A percentile compares a stretch with the other conserved stretches of the same genome.
phyloP scores from a whole-genome alignment of 2,113 vertebrate species.

The Callipepla squamata region DNA sequence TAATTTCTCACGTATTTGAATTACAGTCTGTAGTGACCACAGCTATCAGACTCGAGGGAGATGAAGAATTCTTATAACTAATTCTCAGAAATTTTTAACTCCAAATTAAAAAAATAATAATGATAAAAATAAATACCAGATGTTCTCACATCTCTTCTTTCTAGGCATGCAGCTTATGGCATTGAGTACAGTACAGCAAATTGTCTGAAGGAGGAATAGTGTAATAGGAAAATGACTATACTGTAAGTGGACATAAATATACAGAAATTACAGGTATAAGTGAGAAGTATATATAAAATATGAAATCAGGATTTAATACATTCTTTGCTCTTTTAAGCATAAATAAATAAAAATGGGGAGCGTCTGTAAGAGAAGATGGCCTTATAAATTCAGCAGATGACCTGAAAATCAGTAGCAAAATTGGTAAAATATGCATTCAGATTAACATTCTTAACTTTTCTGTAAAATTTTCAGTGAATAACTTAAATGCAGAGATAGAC shows the following conservation, averaged over 20 bases:
- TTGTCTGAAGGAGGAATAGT: background rate
- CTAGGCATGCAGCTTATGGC: background rate
- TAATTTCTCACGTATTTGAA: background rate
- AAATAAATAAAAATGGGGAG: background rate
- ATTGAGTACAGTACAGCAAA: background rate
- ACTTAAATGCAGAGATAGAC: background rate
- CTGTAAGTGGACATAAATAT: background rate
- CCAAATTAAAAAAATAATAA: background rate
- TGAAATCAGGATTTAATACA: background rate
- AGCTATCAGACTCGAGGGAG: background rate
- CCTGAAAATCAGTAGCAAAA: slow-evolving; percentile 38
- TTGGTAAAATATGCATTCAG: background rate
- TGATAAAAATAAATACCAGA: background rate
- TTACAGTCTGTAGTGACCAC: background rate
- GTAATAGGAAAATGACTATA: background rate
- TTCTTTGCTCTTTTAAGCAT: background rate
- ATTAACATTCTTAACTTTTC: background rate
- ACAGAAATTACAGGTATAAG: background rate
- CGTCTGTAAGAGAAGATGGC: background rate
- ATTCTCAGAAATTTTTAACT: background rate
- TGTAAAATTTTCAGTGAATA: slow-evolving; percentile 1
- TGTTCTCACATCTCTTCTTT: background rate
- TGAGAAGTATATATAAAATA: background rate
- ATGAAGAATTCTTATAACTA: background rate
- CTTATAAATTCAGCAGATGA: background rate